A percentile compares a stretch with the other conserved stretches of the same genome.
Evolutionary conservation across 64 coral and sea anemone genomes (phyloP).

Genomic region (Pocillopora damicornis): DNA sequence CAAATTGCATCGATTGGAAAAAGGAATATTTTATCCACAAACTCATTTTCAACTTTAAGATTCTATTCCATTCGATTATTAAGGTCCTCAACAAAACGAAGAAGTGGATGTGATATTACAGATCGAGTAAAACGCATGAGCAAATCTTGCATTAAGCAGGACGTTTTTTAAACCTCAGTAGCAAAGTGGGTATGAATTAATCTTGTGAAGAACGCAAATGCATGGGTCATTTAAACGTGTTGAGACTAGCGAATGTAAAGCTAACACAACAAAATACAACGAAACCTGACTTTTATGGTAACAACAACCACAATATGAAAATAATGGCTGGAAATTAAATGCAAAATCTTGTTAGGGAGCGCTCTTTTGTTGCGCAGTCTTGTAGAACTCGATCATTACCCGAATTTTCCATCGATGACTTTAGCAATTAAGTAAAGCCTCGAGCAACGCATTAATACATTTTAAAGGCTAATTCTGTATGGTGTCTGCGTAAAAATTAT

Average conservation of each 20-base stretch:
- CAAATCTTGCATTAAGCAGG: background rate
- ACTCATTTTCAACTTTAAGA: background rate
- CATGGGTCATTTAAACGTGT: background rate
- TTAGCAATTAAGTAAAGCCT: slow-evolving; percentile 7
- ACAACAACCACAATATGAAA: background rate
- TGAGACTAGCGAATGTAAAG: background rate
- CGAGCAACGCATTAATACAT: background rate
- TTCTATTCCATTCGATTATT: background rate
- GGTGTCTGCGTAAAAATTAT: background rate
- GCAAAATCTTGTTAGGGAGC: background rate
- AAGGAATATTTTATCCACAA: background rate
- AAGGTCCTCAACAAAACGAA: background rate
- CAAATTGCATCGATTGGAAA: background rate
- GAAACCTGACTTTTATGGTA: background rate
- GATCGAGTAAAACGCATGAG: background rate
- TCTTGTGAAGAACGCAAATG: background rate
- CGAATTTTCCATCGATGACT: background rate
- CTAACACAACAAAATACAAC: background rate
- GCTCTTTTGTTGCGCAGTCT: background rate
- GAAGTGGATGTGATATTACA: background rate
- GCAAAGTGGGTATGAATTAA: background rate
- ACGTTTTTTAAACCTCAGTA: background rate
- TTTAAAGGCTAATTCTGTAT: background rate
- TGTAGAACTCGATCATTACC: background rate
- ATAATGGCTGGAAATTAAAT: background rate